A percentile compares a stretch with the other conserved stretches of the same genome.
These are phyloP conservation scores for Prionailurus bengalensis DNA, from an alignment of 2,113 vertebrate genomes.

Conservation along the genomic window DNA sequence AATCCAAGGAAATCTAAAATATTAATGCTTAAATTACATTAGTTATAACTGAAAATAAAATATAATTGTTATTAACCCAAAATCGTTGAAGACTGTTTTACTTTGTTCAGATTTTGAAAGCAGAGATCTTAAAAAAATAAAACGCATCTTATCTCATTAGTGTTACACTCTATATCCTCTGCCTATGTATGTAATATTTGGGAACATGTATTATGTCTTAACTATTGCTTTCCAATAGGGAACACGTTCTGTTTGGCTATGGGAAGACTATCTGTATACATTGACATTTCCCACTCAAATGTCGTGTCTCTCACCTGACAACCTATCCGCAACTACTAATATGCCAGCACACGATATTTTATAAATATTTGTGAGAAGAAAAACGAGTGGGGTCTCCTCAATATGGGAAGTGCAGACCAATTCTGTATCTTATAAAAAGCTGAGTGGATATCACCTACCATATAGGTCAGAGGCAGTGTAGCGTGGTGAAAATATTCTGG, in stretches of 20 bases:
- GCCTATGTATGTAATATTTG: background rate
- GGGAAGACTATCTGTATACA: background rate
- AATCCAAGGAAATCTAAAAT: background rate
- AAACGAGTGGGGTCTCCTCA: constrained; percentile 25
- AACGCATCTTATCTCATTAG: background rate
- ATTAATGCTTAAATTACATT: background rate
- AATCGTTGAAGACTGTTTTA: background rate
- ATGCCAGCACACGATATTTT: constrained; percentile 9
- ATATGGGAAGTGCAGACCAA: background rate
- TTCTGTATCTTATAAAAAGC: background rate
- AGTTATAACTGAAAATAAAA: constrained; percentile 3
- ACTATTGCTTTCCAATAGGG: background rate
- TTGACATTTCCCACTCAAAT: background rate
- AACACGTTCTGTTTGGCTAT: background rate
- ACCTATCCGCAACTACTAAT: background rate
- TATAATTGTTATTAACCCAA: background rate
- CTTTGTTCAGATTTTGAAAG: constrained; percentile 28
- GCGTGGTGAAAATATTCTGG: background rate
- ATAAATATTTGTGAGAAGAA: constrained; percentile 44
- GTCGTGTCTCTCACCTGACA: background rate
- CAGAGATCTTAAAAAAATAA: background rate
- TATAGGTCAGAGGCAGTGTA: background rate
- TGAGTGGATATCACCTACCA: background rate
- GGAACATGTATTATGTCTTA: background rate
- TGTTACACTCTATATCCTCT: background rate